Base-by-base conservation (phyloP, 2,113 vertebrate species). In the Actenoides hombroni region DNA sequence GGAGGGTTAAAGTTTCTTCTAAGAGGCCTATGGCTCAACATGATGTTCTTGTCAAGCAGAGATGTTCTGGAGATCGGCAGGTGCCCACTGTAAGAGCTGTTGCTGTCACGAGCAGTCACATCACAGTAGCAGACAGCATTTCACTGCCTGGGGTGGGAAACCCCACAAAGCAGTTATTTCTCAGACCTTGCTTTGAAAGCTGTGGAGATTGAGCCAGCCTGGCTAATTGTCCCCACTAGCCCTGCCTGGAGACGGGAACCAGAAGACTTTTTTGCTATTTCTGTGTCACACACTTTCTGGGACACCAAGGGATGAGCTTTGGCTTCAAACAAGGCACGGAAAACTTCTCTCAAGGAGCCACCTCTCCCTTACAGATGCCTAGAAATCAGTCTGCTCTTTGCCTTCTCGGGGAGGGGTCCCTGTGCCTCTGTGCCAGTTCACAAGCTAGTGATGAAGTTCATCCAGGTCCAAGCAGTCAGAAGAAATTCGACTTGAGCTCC, bases 141-240 rank as follows among this genome's bases (percentile, higher is more conserved):
- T 78, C 2, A 1, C 16, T 56, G 40, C 18, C 14, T 35, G 42
- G 51, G 25, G 23, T 90, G 56, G 40, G n/a, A 81, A 78, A 61
- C 5, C 3, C 69, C 1, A 16, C 2, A 16, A 59, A 79, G 53
- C 82, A 93, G 57, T 13, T 75, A 37, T 54, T 89, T 56, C n/a
- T 82, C 33, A 42, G 87, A 51, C 10, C 21, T 78, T 75, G 40
- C 21, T 93, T 79, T 94, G 48, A 82, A 86, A 69, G 39, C 48
- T 79, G 42, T 68, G 35, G 31, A 68, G 53, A 25, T 56, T 37
- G 21, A 78, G 48, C 42, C 48, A 24, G 15, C 24, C 57, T 67
- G 60, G 57, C 29, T 76, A n/a, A 65, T 59, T 0, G 0, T 16
- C 13, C n/a, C 17, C 31, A 75, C 31, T 37, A 53, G 15, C 17